Percentiles rank a stretch among this genome's conserved stretches.
Evolutionary conservation across 2,113 vertebrate genomes (phyloP).

Genomic region (Chascanopsetta lugubris): DNA sequence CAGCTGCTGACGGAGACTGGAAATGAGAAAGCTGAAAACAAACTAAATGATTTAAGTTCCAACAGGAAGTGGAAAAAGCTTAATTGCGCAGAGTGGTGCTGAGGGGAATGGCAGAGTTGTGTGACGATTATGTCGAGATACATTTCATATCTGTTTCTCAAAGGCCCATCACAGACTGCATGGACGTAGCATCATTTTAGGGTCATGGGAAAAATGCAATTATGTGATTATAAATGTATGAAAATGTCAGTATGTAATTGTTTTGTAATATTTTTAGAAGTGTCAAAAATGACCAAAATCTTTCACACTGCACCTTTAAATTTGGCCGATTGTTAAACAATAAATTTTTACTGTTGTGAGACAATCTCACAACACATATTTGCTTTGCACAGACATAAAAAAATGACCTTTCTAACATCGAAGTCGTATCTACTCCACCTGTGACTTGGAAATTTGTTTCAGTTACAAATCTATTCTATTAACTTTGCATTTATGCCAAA

Average conservation of each 20-base stretch:
- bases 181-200: no score
- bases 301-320: no score
- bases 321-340: background rate
- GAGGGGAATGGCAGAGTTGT: background rate
- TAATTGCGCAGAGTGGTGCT: background rate
- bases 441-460: no score
- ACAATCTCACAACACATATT: background rate
- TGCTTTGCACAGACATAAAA: background rate
- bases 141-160: no score
- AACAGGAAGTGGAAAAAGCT: background rate
- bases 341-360: background rate
- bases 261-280: no score
- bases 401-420: background rate
- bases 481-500: background rate
- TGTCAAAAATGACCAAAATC: no score
- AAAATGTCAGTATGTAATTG: no score
- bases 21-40: background rate
- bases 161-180: no score
- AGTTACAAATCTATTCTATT: no score
- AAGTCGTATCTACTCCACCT: background rate
- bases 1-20: background rate
- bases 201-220: no score
- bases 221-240: no score
- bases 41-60: background rate
- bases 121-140: background rate